Percentiles rank a stretch among this genome's conserved stretches.
Evolutionary conservation across 2,113 vertebrate species (phyloP).

Genomic region (Chaetura pelagica): DNA sequence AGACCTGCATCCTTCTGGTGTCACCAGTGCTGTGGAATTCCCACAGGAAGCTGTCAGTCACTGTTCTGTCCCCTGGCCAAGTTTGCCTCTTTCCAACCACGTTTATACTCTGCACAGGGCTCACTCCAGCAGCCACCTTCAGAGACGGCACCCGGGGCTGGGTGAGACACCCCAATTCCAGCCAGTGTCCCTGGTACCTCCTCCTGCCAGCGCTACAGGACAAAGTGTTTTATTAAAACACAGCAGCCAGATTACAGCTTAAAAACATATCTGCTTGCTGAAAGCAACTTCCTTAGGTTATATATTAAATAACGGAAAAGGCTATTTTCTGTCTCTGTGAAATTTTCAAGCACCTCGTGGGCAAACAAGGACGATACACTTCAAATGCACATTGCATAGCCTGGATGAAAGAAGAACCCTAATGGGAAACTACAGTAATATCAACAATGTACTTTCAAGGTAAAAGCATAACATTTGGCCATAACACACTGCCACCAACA

Average conservation of each 20-base stretch:
- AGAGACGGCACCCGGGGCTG: background rate
- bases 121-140: background rate
- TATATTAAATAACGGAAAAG: background rate
- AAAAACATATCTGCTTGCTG: background rate
- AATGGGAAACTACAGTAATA: background rate
- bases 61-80: constrained; percentile 23
- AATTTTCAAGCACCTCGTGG: background rate
- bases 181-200: accelerated
- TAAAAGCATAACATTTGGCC: background rate
- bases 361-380: accelerated
- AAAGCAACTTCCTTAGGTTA: background rate
- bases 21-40: background rate
- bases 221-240: background rate
- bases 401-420: background rate
- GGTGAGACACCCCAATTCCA: background rate
- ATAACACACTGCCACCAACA: accelerated
- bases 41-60: constrained; percentile 67
- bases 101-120: background rate
- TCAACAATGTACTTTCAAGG: background rate
- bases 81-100: background rate
- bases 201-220: accelerated
- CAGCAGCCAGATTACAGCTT: background rate
- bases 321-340: background rate
- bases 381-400: background rate
- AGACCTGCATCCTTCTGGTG: background rate